phyloP scores from a whole-genome alignment of 2,113 vertebrate genomes.

The Polypterus senegalus region DNA sequence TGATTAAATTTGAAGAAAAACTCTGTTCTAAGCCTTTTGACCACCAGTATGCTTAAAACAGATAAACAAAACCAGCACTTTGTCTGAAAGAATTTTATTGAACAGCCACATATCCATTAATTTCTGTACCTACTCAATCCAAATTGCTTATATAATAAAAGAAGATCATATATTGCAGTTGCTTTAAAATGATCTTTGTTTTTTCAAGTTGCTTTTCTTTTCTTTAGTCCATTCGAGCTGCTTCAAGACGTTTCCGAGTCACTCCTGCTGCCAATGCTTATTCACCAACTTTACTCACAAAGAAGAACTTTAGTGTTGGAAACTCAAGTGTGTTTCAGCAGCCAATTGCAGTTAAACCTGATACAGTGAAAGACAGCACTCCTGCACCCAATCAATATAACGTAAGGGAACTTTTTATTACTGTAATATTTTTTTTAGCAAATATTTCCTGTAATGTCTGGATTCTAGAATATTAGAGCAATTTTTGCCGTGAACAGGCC shows the following conservation, averaged over 20 bases:
- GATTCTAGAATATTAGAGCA: too few relatives aligned
- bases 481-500: too few relatives aligned
- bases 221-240: background rate
- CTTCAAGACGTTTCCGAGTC: conserved; percentile 14
- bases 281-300: conserved; percentile 40
- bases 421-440: too few relatives aligned
- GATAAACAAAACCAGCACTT: background rate
- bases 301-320: conserved; percentile 50
- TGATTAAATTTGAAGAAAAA: too few relatives aligned
- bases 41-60: conserved; percentile 11
- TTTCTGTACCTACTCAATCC: background rate
- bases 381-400: conserved; percentile 63
- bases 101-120: background rate
- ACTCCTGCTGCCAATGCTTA: conserved; percentile 53
- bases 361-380: conserved; percentile 27
- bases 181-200: background rate
- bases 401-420: conserved; percentile 27
- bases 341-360: conserved; percentile 34
- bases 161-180: background rate
- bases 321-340: conserved; percentile 54
- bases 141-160: background rate
- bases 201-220: background rate
- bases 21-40: too few relatives aligned
- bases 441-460: too few relatives aligned
- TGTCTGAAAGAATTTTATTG: background rate